Conservation (phyloP, 2,888 invertebrate genomes). For the Volucella inanis region DNA sequence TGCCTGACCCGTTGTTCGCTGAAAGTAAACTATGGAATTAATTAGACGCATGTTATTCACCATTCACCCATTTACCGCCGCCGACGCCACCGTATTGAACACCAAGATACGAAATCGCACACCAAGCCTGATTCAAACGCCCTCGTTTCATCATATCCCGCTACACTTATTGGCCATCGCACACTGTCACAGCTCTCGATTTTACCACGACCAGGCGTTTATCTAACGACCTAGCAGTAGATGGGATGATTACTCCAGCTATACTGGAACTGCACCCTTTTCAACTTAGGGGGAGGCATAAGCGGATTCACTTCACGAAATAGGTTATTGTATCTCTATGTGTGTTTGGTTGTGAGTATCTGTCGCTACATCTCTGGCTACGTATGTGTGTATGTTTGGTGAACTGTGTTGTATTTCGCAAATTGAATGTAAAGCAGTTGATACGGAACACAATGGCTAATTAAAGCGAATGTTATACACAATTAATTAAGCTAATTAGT, state of each 20-base stretch:
- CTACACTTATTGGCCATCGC: background rate
- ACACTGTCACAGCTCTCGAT: background rate
- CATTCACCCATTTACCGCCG: conserved; percentile 56
- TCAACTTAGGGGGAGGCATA: conserved; percentile 26
- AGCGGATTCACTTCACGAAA: conserved; percentile 9
- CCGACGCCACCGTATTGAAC: conserved; percentile 47
- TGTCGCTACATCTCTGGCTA: too few relatives aligned
- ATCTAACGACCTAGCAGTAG: conserved; percentile 51
- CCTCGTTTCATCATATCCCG: background rate
- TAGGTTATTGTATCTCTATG: conserved; percentile 11
- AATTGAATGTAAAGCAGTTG: conserved; percentile 78
- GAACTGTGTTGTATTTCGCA: conserved; percentile 75
- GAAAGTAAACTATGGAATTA: conserved; percentile 76
- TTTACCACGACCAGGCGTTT: conserved; percentile 44
- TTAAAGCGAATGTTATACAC: conserved; percentile 78
- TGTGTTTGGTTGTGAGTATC: background rate
- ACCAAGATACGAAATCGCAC: conserved; percentile 51
- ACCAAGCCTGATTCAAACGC: background rate
- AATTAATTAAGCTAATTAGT: conserved; percentile 78
- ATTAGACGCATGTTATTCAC: conserved; percentile 77
- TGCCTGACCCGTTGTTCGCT: conserved; percentile 66
- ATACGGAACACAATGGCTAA: conserved; percentile 77
- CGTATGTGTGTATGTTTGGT: conserved; percentile 21
- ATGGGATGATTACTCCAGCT: background rate
- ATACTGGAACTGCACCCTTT: conserved; percentile 60